Conservation (phyloP, 2,797 vertebrate species). For the Scomberomorus guttatus region DNA sequence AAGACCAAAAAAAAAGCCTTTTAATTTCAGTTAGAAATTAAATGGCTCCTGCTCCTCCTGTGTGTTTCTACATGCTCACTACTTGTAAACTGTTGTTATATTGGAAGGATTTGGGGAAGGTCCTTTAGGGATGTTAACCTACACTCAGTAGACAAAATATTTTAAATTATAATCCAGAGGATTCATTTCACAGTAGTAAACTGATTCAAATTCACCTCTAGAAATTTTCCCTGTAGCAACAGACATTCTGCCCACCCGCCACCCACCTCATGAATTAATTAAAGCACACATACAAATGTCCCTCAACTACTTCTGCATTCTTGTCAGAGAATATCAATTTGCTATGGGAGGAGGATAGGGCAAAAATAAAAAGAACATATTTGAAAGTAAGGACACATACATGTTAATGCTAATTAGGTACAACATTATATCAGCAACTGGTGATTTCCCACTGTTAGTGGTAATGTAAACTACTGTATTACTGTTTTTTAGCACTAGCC, state of each 20-base stretch:
- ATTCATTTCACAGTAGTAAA: background rate
- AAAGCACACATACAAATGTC: background rate
- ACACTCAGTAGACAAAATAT: background rate
- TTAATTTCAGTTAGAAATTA: background rate
- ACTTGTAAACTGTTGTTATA: background rate
- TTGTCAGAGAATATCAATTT: background rate
- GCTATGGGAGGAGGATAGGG: background rate
- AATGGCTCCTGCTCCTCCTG: too few species aligned
- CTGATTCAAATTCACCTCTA: background rate
- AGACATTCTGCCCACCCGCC: background rate
- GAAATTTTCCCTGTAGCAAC: background rate
- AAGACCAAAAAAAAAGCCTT: too few species aligned
- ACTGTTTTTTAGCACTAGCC: background rate
- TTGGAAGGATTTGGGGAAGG: too few species aligned
- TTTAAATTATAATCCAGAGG: background rate
- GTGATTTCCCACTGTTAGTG: conserved; percentile 18
- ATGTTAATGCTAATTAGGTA: background rate
- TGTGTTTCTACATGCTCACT: background rate
- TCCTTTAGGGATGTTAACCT: background rate
- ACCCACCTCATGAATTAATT: background rate
- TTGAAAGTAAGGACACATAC: background rate
- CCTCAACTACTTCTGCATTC: background rate
- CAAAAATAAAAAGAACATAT: background rate
- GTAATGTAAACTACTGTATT: conserved; percentile 21
- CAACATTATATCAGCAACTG: background rate